Evolutionary conservation across 1,140 invertebrate species (phyloP).

Genomic region (Drosophila melanica): DNA sequence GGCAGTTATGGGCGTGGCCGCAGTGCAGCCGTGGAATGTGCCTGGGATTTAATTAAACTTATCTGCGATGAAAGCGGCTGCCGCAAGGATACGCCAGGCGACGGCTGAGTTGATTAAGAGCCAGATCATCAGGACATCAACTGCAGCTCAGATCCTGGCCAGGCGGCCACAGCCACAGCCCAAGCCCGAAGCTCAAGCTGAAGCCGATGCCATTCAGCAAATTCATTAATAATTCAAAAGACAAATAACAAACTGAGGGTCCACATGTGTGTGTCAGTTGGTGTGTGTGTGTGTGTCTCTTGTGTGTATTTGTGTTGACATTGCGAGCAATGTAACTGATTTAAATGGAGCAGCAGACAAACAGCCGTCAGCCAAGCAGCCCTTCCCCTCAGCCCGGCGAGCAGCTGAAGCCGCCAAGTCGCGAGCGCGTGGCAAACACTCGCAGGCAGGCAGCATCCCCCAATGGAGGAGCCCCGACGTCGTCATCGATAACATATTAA

Average conservation of each 20-base stretch:
- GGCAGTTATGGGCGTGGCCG: constrained; percentile 19
- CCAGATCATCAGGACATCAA: constrained; percentile 48
- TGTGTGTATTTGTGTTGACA: constrained; percentile 47
- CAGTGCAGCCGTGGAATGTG: constrained; percentile 32
- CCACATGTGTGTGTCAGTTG: constrained; percentile 14
- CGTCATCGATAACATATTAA: constrained; percentile 68
- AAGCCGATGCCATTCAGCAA: constrained; percentile 47
- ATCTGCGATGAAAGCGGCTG: too few species aligned
- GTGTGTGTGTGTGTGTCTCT: constrained; percentile 15
- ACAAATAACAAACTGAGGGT: constrained; percentile 57
- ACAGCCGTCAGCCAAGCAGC: constrained; percentile 40
- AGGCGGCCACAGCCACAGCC: not conserved
- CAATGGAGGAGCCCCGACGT: constrained; percentile 12
- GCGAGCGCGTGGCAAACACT: constrained; percentile 18
- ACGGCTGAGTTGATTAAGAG: constrained; percentile 61
- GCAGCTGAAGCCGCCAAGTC: constrained; percentile 3
- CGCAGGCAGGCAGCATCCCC: not conserved
- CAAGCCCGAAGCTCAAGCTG: not conserved
- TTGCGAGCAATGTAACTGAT: constrained; percentile 64
- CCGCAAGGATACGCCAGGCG: constrained; percentile 1
- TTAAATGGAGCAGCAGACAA: constrained; percentile 73
- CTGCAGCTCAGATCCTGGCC: not conserved
- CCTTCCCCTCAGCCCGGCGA: not conserved
- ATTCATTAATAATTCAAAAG: constrained; percentile 67
- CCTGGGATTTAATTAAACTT: constrained; percentile 74